Base-by-base conservation (phyloP, 2,113 vertebrate species). In the Bos javanicus region DNA sequence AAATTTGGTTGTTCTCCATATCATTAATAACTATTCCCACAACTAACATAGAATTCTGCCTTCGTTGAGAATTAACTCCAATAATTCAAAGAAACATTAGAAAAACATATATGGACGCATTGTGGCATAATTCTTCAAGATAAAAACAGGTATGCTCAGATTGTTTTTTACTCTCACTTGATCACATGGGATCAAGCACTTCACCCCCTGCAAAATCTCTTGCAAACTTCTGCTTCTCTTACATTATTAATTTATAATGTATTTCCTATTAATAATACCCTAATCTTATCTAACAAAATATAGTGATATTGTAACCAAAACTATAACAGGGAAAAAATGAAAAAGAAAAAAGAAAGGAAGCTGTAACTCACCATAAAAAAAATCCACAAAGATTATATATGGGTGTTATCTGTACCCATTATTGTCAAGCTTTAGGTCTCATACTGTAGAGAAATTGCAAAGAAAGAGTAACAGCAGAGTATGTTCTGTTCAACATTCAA, bases 71-170 rank as follows among this genome's bases (percentile, higher is more conserved):
- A 94, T 84, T 50, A 93, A 64, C 57, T 67, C 74, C 78, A 81
- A 78, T 86, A 94, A 91, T 80, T 81, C 84, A 97, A 36, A 87
- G 92, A 96, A 98, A 64, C n/a, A 94, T 13, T 11, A 52, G 89
- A 95, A 93, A 96, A 76, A 93, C 94, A 87, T 96, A 80, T 23
- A 78, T 93, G 78, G 33, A 94, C n/a, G 87, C 74, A 43, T 28
- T 93, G 9, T 60, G 87, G 6, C 80, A 30, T 23, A 50, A 33
- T 95, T 90, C 56, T 74, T 30, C 82, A 95, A 74, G 86, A 16
- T 62, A 78, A 71, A 71, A 91, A 52, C 57, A 80, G 7, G 26
- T n/a, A 67, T n/a, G 10, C 57, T 95, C 52, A 91, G n/a, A 64
- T 33, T 76, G 50, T 76, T 54, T 81, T n/a, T 81, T 86, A 30